phyloP scores from a whole-genome alignment of 2,113 vertebrate genomes.

The Hyperopisus bebe region DNA sequence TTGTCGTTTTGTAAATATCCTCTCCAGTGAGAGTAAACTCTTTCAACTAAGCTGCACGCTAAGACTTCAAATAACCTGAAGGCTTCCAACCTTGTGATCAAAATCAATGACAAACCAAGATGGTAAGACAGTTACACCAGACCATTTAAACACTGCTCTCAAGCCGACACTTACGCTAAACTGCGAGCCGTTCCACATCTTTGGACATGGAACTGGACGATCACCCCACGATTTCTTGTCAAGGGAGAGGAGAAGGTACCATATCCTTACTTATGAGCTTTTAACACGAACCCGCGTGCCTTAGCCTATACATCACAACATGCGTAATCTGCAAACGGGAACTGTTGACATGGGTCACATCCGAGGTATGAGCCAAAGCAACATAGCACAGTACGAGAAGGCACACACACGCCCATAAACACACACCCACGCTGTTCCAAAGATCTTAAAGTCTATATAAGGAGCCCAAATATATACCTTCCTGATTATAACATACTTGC shows the following conservation, averaged over 20 bases:
- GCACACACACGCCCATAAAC: background rate
- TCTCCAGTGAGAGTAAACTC: background rate
- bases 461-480: background rate
- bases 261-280: background rate
- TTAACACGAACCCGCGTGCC: background rate
- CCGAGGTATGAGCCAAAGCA: background rate
- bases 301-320: background rate
- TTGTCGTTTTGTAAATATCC: background rate
- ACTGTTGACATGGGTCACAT: background rate
- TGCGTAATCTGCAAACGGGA: background rate
- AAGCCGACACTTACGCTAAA: background rate
- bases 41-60: background rate
- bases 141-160: background rate
- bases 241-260: background rate
- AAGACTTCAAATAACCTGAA: background rate
- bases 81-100: background rate
- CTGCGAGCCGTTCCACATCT: background rate
- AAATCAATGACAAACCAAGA: background rate
- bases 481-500: background rate
- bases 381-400: background rate
- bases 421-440: background rate
- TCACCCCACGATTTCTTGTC: background rate
- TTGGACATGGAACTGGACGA: background rate
- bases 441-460: background rate
- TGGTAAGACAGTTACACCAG: background rate